Percentiles rank a stretch among this genome's conserved stretches.
Conservation (phyloP, 2,888 invertebrate genomes). For the Escarpia spicata region DNA sequence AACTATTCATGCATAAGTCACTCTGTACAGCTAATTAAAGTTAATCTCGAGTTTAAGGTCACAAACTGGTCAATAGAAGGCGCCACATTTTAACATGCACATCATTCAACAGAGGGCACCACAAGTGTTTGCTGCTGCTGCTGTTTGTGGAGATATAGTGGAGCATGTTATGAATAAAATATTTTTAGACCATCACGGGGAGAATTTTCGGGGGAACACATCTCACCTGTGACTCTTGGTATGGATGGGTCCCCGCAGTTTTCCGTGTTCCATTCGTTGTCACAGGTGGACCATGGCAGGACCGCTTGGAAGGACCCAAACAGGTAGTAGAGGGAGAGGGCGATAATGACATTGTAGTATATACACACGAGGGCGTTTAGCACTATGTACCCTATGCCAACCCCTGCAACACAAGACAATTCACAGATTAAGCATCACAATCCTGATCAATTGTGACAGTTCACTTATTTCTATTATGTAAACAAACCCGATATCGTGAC, state of each 20-base stretch:
- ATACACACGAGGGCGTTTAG: constrained; percentile 45
- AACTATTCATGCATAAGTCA: too few species aligned
- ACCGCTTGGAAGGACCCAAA: constrained; percentile 34
- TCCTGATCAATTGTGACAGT: too few species aligned
- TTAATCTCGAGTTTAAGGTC: not conserved
- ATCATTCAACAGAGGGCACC: not conserved
- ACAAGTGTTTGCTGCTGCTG: not conserved
- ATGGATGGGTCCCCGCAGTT: constrained; percentile 36
- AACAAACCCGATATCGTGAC: too few species aligned
- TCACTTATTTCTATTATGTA: too few species aligned
- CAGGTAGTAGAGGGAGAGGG: constrained; percentile 38
- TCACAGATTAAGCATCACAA: not conserved
- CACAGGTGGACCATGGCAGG: constrained; percentile 38
- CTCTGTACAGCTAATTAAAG: too few species aligned
- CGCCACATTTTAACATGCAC: not conserved
- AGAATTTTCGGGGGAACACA: not conserved
- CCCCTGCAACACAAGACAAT: constrained; percentile 35
- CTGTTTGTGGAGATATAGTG: not conserved
- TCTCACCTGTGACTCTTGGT: not conserved
- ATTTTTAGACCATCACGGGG: not conserved
- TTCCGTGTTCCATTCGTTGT: constrained; percentile 38
- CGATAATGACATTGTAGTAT: constrained; percentile 41
- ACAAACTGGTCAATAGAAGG: not conserved
- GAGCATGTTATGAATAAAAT: too few species aligned
- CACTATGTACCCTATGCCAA: constrained; percentile 44